Base-by-base conservation (phyloP, 2,797 vertebrate species). In the Aeoliscus strigatus region DNA sequence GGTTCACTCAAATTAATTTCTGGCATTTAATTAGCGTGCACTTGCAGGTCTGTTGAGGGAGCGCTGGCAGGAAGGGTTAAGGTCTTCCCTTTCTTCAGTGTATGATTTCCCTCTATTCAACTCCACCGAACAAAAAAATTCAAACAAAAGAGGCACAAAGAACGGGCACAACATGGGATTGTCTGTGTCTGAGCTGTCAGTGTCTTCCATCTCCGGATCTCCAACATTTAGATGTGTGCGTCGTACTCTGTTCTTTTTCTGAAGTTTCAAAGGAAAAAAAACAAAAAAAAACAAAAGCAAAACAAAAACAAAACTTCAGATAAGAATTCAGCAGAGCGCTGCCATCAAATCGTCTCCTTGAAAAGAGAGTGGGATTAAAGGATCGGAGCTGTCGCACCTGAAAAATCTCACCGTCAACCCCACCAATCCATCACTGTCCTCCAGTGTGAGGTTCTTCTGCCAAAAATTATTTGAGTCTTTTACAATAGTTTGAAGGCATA, bases 341-440 rank as follows among this genome's bases (percentile, higher is more conserved):
- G 60, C 29, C 45, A 36, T 63, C 47, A 40, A 50, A 58, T 5
- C 4, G 62, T 41, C 70, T 70, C 39, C 53, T 51, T 51, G 58
- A 57, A 72, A 74, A 59, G 40, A 59, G 51, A n/a, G 27, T 57
- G 44, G 70, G 75, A 77, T 82, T 78, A 73, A 77, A 81, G 40
- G 73, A 66, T 75, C 5, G n/a, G 24, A 66, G 66, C 66, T 52
- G 56, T 79, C 71, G 69, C 65, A 77, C 72, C 73, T 79, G 76
- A 42, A 59, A 64, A 71, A 77, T 80, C 71, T 80, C 42, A 45
- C 60, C 48, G 69, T 79, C 80, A 80, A 35, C 47, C n/a, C 48
- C 52, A 44, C 49, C 60, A 14, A 77, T 76, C 66, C 63, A 75
- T 83, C 70, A 76, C 57, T 45, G 52, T 70, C 66, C 50, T 48